Percentiles rank a stretch among this genome's conserved stretches.
Evolutionary conservation across 2,113 vertebrate species (phyloP).

Genomic region (Bubo blakistoni): DNA sequence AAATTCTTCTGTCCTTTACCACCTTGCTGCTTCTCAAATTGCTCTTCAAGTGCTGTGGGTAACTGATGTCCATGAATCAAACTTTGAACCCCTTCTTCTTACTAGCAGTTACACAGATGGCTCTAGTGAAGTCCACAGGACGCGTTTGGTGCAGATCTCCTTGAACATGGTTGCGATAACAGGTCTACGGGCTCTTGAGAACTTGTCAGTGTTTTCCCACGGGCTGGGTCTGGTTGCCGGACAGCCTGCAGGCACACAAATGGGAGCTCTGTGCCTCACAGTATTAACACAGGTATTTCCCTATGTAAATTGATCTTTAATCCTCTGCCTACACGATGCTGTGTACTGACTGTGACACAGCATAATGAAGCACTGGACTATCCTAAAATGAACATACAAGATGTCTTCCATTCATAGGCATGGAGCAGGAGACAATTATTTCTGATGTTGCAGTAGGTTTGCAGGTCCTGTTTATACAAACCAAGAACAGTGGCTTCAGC

Average conservation of each 20-base stretch:
- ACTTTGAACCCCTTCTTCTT: neutral
- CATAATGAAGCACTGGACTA: neutral
- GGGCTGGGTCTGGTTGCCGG: neutral
- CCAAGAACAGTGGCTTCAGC: neutral
- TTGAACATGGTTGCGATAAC: neutral
- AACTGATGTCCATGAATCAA: neutral
- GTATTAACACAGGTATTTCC: neutral
- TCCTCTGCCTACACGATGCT: neutral
- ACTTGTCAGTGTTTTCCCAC: neutral
- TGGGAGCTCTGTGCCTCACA: neutral
- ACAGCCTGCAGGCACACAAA: neutral
- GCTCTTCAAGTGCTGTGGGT: neutral
- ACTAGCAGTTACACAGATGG: neutral
- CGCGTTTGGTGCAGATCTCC: neutral
- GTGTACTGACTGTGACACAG: neutral
- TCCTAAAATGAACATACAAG: neutral
- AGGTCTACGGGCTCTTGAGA: neutral
- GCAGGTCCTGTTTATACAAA: neutral
- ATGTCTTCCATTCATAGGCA: neutral
- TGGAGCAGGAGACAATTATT: neutral
- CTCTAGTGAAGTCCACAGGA: neutral
- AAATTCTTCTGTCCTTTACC: neutral
- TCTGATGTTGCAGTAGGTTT: neutral
- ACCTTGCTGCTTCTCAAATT: neutral
- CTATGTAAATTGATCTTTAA: neutral